A percentile compares a stretch with the other conserved stretches of the same genome.
Evolutionary conservation across 2,888 invertebrate genomes (phyloP).

Genomic region (Scrobipalpa costella): DNA sequence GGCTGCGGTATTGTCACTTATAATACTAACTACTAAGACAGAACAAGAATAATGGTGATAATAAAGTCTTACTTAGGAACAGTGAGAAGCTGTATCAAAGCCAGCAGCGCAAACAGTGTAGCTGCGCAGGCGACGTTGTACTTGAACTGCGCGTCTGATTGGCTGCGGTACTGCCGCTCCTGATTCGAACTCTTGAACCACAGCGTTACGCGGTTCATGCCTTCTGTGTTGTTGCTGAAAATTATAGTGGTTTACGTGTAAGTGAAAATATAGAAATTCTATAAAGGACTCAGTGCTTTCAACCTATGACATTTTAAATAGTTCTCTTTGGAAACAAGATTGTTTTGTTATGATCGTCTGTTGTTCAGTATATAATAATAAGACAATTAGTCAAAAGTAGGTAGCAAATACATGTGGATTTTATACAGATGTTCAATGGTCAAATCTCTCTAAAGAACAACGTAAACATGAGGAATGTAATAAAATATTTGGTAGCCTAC

Average conservation of each 20-base stretch:
- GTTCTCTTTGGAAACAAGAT: too few relatives aligned
- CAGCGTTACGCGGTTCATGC: conserved; percentile 89
- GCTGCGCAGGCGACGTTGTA: conserved; percentile 91
- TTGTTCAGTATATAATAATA: too few relatives aligned
- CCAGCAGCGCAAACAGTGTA: conserved; percentile 88
- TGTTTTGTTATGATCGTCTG: too few relatives aligned
- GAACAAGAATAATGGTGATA: too few relatives aligned
- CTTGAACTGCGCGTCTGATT: conserved; percentile 91
- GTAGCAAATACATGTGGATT: too few relatives aligned
- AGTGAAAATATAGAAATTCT: too few relatives aligned
- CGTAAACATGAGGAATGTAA: neutral
- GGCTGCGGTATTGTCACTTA: conserved; percentile 89
- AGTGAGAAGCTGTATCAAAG: conserved; percentile 89
- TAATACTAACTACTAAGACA: conserved; percentile 85
- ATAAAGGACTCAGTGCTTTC: too few relatives aligned
- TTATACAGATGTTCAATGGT: too few relatives aligned
- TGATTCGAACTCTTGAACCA: conserved; percentile 89
- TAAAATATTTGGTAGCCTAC: conserved; percentile 62
- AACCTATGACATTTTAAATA: too few relatives aligned
- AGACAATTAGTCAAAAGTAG: too few relatives aligned
- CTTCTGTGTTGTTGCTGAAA: conserved; percentile 81
- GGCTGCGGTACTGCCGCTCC: conserved; percentile 89
- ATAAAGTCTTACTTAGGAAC: conserved; percentile 90
- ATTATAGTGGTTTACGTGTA: neutral
- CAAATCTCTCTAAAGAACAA: too few relatives aligned